Evolutionary conservation across 2,797 vertebrate genomes (phyloP), one percentile per base, ranked within the genome.

Genomic region (Lemur catta): DNA sequence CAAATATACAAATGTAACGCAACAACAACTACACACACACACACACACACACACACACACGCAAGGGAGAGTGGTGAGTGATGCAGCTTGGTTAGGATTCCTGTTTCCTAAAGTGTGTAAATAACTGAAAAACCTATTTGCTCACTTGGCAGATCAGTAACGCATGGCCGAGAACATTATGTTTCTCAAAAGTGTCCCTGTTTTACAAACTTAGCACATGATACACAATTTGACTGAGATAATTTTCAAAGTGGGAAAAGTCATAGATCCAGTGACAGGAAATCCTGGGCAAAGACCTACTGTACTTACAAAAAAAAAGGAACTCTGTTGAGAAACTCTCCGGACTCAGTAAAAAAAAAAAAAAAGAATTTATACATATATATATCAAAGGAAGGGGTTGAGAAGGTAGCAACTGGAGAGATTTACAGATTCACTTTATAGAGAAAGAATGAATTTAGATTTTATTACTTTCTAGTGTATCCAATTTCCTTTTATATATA

Each of bases 91-190:
- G 3, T 69, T 22, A 74, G 17, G 13, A 65, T 71, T 76, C 69
- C 48, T 35, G 96, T 52, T 84, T 55, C 89, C 57, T 69, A 0
- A 98, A 99, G 99, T 99, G 98, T 98, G 99, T 98, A 98, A 99
- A 99, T 98, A 99, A 99, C 97, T 98, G 99, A 96, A 99, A 99
- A 98, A 99, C 99, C 0, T 99, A 99, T 99, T 99, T 97, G 99
- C 99, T 86, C 99, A 99, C 1, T 99, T 99, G 91, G 98, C 99
- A 1, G 96, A 99, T 97, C 98, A 98, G 81, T 98, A 99, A 97
- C 99, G 99, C 97, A 99, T 98, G 4, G 97, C 99, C 85, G 99
- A 99, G 97, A 99, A 99, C 89, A 97, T 99, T 6, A 99, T 99
- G 75, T 99, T 99, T 65, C 98, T 99, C 96, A 99, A 99, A 99